Conservation (phyloP, 1,140 invertebrate genomes). For the Phocides pigmalion region DNA sequence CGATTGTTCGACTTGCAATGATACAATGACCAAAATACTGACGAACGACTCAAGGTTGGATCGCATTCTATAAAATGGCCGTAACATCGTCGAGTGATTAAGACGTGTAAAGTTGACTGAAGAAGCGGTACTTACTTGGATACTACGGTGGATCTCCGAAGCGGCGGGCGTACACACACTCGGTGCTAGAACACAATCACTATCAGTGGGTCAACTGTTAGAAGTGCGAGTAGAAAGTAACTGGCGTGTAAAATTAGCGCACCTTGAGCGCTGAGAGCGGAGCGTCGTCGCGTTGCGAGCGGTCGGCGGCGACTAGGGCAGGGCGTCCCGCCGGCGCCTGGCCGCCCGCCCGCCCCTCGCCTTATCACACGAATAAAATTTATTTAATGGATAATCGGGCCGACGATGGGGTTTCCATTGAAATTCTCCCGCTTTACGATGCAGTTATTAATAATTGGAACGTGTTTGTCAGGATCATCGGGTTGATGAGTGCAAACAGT, state of each 20-base stretch:
- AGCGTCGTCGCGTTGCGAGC: constrained; percentile 54
- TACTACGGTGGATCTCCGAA: constrained; percentile 25
- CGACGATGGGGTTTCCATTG: constrained; percentile 67
- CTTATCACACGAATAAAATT: constrained; percentile 79
- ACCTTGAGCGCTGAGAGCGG: constrained; percentile 47
- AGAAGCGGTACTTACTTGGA: constrained; percentile 48
- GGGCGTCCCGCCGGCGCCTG: constrained; percentile 67
- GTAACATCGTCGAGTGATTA: constrained; percentile 60
- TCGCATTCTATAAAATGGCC: constrained; percentile 72
- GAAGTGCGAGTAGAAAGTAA: constrained; percentile 50
- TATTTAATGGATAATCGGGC: constrained; percentile 78
- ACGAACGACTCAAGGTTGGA: constrained; percentile 67
- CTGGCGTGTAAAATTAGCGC: constrained; percentile 74
- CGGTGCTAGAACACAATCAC: constrained; percentile 63
- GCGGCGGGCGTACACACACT: constrained; percentile 45
- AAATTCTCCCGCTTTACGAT: constrained; percentile 64
- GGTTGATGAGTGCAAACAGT: neutral
- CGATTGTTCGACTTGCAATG: constrained; percentile 48
- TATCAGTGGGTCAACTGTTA: constrained; percentile 61
- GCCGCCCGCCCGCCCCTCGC: constrained; percentile 64
- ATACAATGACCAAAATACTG: constrained; percentile 71
- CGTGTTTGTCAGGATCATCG: constrained; percentile 31
- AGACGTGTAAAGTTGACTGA: constrained; percentile 47
- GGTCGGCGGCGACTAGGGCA: constrained; percentile 60
- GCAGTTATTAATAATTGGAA: constrained; percentile 62